phyloP scores from a whole-genome alignment of 2,888 invertebrate genomes.

The Amphimallon solstitiale region DNA sequence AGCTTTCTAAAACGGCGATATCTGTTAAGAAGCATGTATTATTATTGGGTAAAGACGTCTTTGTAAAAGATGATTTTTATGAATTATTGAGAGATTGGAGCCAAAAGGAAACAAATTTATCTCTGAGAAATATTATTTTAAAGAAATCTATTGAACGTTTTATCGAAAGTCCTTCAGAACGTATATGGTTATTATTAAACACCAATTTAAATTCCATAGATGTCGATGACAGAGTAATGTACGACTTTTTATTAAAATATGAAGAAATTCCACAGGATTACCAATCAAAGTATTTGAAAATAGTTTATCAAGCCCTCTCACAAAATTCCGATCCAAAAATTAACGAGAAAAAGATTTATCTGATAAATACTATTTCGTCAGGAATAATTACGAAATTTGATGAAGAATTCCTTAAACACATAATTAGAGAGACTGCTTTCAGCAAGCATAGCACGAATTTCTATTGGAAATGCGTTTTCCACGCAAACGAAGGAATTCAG shows the following conservation, averaged over 20 bases:
- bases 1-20: constrained; percentile 7
- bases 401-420: no score
- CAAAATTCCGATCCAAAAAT: neutral
- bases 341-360: neutral
- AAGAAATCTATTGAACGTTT: constrained; percentile 21
- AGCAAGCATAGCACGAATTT: neutral
- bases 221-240: constrained; percentile 11
- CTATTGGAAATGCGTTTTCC: constrained; percentile 15
- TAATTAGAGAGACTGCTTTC: constrained; percentile 3
- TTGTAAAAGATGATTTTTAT: neutral
- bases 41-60: constrained; percentile 4
- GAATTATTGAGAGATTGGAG: constrained; percentile 16
- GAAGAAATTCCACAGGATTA: constrained; percentile 7
- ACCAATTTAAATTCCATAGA: constrained; percentile 13
- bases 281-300: neutral
- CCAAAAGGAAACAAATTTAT: constrained; percentile 17
- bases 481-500: neutral
- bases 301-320: neutral
- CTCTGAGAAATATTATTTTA: constrained; percentile 19
- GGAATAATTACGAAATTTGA: no score
- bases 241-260: constrained; percentile 15
- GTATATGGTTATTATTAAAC: constrained; percentile 9
- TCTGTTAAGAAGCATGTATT: constrained; percentile 23
- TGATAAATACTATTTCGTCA: no score
- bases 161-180: neutral